Conservation (phyloP, 2,888 invertebrate species). For the Lacanobia oleracea region DNA sequence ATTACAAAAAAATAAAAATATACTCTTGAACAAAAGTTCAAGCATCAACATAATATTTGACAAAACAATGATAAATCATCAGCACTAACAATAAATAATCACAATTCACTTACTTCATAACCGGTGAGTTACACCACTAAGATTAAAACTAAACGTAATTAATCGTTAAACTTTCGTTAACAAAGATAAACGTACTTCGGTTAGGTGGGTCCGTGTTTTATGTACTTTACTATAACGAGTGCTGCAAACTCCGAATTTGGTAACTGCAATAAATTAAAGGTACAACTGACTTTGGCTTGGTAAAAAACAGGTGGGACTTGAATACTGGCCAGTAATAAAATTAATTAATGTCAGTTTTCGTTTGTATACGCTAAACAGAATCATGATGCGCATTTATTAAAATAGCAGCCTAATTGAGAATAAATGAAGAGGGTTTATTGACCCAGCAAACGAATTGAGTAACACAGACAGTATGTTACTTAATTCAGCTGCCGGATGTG, state of each 20-base stretch:
- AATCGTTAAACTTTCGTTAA: conserved; percentile 57
- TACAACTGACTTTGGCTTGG: conserved; percentile 22
- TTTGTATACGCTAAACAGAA: background rate
- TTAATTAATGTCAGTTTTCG: conserved; percentile 24
- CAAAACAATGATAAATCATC: conserved; percentile 11
- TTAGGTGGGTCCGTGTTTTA: conserved; percentile 60
- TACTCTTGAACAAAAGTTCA: no score
- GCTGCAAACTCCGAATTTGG: conserved; percentile 46
- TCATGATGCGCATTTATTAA: background rate
- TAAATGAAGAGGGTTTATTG: no score
- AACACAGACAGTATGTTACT: no score
- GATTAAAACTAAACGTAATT: conserved; percentile 62
- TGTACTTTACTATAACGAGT: conserved; percentile 57
- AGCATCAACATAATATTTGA: no score
- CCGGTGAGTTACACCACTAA: conserved; percentile 53
- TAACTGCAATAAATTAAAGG: conserved; percentile 57
- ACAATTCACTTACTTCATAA: conserved; percentile 42
- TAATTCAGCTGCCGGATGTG: no score
- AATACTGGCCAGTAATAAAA: conserved; percentile 25
- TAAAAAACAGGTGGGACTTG: conserved; percentile 37
- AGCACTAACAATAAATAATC: conserved; percentile 36
- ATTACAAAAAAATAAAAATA: no score
- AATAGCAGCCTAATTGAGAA: no score
- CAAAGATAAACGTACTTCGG: conserved; percentile 60
- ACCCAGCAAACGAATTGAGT: no score